Percentiles rank a stretch among this genome's conserved stretches.
Evolutionary conservation across 1,140 invertebrate genomes (phyloP).

Genomic region (Drosophila athabasca): DNA sequence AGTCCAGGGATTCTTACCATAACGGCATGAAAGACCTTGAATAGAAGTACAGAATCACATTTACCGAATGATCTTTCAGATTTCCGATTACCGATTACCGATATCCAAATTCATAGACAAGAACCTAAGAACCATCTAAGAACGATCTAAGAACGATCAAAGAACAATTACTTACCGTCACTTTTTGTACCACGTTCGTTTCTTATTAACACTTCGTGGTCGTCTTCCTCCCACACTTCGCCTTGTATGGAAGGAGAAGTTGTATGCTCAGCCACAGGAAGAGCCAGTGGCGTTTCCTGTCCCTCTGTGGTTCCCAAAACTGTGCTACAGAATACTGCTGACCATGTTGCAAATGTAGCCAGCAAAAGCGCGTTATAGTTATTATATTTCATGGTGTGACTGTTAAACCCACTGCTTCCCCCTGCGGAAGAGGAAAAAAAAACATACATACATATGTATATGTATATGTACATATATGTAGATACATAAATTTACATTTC

Average conservation of each 20-base stretch:
- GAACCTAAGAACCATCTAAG: no score
- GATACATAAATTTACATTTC: slow-evolving; percentile 3
- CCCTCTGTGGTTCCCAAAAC: slow-evolving; percentile 76
- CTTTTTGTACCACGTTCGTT: slow-evolving; percentile 89
- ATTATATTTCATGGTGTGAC: slow-evolving; percentile 60
- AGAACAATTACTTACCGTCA: slow-evolving; percentile 61
- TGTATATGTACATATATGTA: slow-evolving; percentile 11
- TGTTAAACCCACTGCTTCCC: slow-evolving; percentile 23
- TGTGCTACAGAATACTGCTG: slow-evolving; percentile 58
- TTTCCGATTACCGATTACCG: background rate
- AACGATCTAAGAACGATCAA: background rate
- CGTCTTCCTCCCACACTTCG: slow-evolving; percentile 89
- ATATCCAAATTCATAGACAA: background rate
- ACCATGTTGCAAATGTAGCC: slow-evolving; percentile 58
- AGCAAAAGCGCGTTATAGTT: slow-evolving; percentile 61
- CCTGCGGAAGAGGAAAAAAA: slow-evolving; percentile 15
- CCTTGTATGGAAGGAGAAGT: slow-evolving; percentile 76
- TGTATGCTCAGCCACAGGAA: slow-evolving; percentile 79
- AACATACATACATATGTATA: slow-evolving; percentile 6
- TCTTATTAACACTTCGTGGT: slow-evolving; percentile 90
- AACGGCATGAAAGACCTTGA: slow-evolving; percentile 87
- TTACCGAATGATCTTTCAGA: slow-evolving; percentile 52
- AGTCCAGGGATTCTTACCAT: slow-evolving; percentile 92
- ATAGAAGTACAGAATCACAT: slow-evolving; percentile 19
- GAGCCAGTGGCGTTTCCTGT: slow-evolving; percentile 77